phyloP scores from a whole-genome alignment of 2,797 vertebrate species.

The Triplophysa yarkandensis region DNA sequence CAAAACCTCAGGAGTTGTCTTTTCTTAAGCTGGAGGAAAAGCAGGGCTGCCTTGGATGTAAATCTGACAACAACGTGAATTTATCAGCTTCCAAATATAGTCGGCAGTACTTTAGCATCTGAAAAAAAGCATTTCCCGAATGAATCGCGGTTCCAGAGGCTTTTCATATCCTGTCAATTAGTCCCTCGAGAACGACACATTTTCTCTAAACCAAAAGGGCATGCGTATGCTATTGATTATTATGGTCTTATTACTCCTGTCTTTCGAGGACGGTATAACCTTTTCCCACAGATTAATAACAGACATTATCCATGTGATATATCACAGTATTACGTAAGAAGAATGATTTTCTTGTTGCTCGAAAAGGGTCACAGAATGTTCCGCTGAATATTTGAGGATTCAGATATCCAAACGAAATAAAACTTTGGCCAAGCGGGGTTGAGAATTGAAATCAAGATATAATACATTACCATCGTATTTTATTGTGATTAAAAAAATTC shows the following conservation, averaged over 20 bases:
- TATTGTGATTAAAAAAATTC: too few relatives aligned
- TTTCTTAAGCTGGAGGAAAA: constrained; percentile 23
- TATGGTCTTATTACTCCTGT: neutral
- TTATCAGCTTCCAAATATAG: constrained; percentile 30
- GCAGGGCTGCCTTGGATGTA: constrained; percentile 11
- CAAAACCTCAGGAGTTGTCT: constrained; percentile 24
- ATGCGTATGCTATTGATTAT: neutral
- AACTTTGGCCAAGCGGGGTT: neutral
- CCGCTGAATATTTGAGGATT: neutral
- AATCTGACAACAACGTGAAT: constrained; percentile 20
- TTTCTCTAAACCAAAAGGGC: neutral
- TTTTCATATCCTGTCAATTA: constrained; percentile 34
- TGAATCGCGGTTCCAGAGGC: neutral
- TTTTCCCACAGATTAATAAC: constrained; percentile 4
- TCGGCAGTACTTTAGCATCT: neutral
- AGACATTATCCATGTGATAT: neutral
- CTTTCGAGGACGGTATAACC: neutral
- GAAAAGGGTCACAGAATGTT: neutral
- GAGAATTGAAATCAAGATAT: neutral
- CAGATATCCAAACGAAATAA: neutral
- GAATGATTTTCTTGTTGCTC: neutral
- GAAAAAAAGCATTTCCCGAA: constrained; percentile 17
- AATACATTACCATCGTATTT: too few relatives aligned
- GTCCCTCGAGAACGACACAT: constrained; percentile 31
- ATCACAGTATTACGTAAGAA: neutral